phyloP scores from a whole-genome alignment of 2,797 vertebrate genomes.

The Caiman crocodilus region DNA sequence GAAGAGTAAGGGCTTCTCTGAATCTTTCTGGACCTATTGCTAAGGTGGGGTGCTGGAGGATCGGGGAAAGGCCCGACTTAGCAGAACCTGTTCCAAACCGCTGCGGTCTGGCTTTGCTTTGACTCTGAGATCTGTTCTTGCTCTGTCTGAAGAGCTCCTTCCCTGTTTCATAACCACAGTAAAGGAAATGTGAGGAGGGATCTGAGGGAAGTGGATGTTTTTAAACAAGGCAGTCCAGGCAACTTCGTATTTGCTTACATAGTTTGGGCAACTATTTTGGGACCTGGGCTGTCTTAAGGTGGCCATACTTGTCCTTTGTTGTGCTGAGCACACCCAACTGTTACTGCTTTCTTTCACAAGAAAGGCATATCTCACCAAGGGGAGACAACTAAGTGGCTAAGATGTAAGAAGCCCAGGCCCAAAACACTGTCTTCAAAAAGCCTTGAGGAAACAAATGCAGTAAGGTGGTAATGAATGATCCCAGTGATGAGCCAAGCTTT shows the following conservation, averaged over 20 bases:
- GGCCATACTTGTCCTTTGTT: neutral
- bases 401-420: neutral
- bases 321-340: neutral
- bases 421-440: neutral
- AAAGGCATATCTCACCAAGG: neutral
- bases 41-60: neutral
- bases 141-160: neutral
- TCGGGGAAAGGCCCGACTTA: neutral
- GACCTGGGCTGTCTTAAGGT: neutral
- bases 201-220: neutral
- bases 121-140: neutral
- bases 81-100: neutral
- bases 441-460: neutral
- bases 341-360: neutral
- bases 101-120: neutral
- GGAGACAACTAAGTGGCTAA: neutral
- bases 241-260: neutral
- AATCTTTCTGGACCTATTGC: neutral
- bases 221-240: too few relatives aligned
- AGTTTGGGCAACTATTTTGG: neutral
- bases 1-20: neutral
- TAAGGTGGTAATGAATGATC: neutral
- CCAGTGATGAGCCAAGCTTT: neutral
- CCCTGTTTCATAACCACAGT: neutral
- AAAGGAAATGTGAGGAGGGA: neutral